Evolutionary conservation across 92 coral and sea anemone genomes (phyloP).

Genomic region (Zoanthus sociatus): DNA sequence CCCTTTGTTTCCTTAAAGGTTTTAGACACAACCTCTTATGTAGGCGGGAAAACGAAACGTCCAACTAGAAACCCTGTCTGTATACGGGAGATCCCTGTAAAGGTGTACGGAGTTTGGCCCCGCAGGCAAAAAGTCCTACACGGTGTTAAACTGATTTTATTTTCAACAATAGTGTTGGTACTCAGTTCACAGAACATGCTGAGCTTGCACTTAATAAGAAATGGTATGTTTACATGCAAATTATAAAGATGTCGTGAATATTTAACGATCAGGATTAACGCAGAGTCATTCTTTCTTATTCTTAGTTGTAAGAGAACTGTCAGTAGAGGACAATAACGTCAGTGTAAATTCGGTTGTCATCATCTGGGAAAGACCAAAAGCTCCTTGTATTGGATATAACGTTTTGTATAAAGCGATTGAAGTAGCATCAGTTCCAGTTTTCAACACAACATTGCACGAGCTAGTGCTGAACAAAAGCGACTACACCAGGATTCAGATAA

Average conservation of each 20-base stretch:
- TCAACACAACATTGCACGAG: neutral
- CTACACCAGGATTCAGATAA: constrained; percentile 1
- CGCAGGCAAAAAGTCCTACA: too few species aligned
- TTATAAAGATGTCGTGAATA: too few species aligned
- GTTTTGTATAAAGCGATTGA: neutral
- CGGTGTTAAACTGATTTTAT: too few species aligned
- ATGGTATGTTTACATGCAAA: too few species aligned
- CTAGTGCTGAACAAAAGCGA: neutral
- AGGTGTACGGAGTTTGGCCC: too few species aligned
- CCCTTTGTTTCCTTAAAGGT: neutral
- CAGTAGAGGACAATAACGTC: neutral
- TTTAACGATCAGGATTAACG: too few species aligned
- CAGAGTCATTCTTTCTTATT: neutral
- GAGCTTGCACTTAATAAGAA: too few species aligned
- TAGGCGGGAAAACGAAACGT: neutral
- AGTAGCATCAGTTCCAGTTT: constrained; percentile 5
- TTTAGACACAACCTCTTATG: too few species aligned
- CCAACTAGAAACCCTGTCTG: too few species aligned
- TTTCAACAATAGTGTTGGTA: too few species aligned
- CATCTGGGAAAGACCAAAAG: neutral
- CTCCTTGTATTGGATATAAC: neutral
- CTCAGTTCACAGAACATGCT: too few species aligned
- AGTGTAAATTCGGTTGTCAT: neutral
- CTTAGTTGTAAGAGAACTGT: neutral
- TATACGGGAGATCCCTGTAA: too few species aligned